Base-by-base conservation (phyloP, 2,797 vertebrate genomes). In the Australoheros facetus region DNA sequence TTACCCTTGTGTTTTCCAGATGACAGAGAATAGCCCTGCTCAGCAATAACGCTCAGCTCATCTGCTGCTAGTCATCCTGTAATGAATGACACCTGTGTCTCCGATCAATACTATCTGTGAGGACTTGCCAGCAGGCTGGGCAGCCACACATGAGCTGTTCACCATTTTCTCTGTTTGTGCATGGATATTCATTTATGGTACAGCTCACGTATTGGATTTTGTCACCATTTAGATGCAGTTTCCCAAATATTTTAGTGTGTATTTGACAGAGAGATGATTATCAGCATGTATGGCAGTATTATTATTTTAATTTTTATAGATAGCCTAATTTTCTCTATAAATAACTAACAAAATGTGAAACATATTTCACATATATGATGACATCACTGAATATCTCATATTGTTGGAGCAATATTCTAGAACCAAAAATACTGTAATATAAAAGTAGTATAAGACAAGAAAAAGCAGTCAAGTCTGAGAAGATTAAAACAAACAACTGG, bases 91-190 rank as follows among this genome's bases (percentile, higher is more conserved):
- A 89, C 84, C 79, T 84, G 88, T 45, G 23, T 82, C 79, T 62
- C 45, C 45, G 90, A 94, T 96, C 95, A 93, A 96, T 96, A 94
- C 91, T 93, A 93, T 96, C 85, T 92, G 92, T 92, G 93, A 95
- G 88, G 91, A 94, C 95, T 95, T 89, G 84, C 88, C 87, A 89
- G 57, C 58, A 71, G 59, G 87, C 79, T 32, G 82, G 91, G 92
- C 89, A 91, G 84, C 87, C 81, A 88, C 91, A 91, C 88, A 92
- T 90, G 90, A 89, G 88, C 87, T 80, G 55, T 76, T 86, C 66
- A 45, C 62, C 70, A 57, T 71, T 84, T 3, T 23, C 9, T 59
- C 37, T 60, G 62, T 71, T 5, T 14, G 30, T 64, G n/a, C 62
- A 54, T 53, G 37, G 76, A 69, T 69, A 76, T 72, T 70, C 85